Base-by-base conservation (phyloP, 2,888 invertebrate species). In the Dorcus parallelipipedus region DNA sequence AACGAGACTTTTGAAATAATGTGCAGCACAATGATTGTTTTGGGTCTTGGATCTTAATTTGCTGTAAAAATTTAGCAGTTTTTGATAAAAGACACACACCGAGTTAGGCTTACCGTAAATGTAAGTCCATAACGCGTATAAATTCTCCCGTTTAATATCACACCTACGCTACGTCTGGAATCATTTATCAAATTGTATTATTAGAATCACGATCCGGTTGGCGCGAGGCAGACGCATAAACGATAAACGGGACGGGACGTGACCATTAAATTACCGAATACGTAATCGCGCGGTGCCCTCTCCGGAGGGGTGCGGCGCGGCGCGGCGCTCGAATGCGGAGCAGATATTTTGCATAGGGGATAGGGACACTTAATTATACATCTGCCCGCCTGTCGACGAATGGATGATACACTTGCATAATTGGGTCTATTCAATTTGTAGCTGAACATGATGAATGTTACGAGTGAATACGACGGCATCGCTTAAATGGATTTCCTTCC, bases 231-330 rank as follows among this genome's bases (percentile, higher is more conserved):
- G 23, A 45, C 45, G 45, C 45, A 10, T 45, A 45, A 45, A 9
- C 23, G 45, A 17, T 23, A 23, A 45, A 45, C 23, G 45, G 20
- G 20, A 20, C 20, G 38, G 49, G 61, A 62, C 61, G 60, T 59
- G 59, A 61, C 58, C 59, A 58, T 63, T 68, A 68, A 68, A 68
- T 62, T 63, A 58, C 61, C 64, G 67, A 65, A 66, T 64, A 54
- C 63, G 64, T 68, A 67, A 66, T 64, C 62, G 60, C 14, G 45
- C 8, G 45, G 43, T 17, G 17, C 43, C 20, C 20, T 43, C 43
- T 20, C 20, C 20, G 7, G 26, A 7, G 26, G 26, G 26, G 26
- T 33, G 26, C 26, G 26, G 26, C 26, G 26, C 26, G 26, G 26
- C 26, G 26, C 26, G 26, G 26, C 26, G 6, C 26, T 1, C 26